Base-by-base conservation (phyloP, 2,113 vertebrate genomes). In the Nipponia nippon region DNA sequence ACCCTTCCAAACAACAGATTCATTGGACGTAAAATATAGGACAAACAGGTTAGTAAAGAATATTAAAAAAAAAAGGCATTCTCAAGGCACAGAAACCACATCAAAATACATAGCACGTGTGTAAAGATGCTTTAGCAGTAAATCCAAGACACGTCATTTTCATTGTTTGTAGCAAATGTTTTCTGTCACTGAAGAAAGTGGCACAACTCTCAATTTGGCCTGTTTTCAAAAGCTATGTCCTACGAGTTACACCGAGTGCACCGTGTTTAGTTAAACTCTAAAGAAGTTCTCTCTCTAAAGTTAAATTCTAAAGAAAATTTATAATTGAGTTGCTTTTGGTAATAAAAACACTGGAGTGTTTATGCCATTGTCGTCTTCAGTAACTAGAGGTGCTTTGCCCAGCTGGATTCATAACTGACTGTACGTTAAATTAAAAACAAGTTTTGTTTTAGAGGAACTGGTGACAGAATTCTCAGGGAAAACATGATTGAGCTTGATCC, bases 1-100 rank as follows among this genome's bases (percentile, higher is more conserved):
- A 4, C 27, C 0, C 29, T 84, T 47, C 18, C 32, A 34, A 13
- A 6, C 3, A 29, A 6, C 58, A 73, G 12, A 63, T 10, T 49
- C 2, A 3, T 10, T 44, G 38, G 32, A 18, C 5, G 2, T 3
- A 1, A 50, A 23, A 23, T 7, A 13, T 29, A 62, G 50, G 49
- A 61, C 10, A 47, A 62, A 66, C 42, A 56, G 81, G 56, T 47
- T 55, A 19, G 70, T 34, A 40, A 55, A 52, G 82, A 56, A 7
- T 61, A 63, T 15, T 10, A 1, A 3, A 17, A 10, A 17, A 10
- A 44, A 78, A 62, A 52, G 25, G 14, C 34, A 19, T 18, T 46
- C 47, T 47, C 59, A 30, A 29, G 50, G 61, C 76, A 61, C 6
- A 26, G 71, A 61, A 85, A 73, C n/a, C 50, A 65, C 38, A 42